phyloP scores from a whole-genome alignment of 2,113 vertebrate genomes.

The Rhinoptilus africanus region DNA sequence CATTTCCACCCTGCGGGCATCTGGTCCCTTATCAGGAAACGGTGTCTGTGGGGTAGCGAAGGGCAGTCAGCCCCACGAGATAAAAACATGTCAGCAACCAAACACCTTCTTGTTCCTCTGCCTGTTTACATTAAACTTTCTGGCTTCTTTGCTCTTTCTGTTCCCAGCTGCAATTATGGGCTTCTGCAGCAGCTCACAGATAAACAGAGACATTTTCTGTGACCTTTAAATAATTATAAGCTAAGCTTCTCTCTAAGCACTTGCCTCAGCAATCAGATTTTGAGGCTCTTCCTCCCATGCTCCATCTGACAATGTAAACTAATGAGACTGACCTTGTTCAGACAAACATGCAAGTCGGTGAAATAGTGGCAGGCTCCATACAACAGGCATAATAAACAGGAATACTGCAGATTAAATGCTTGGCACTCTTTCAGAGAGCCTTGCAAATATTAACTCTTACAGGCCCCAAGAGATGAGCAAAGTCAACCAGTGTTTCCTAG shows the following conservation, averaged over 20 bases:
- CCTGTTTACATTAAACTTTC: neutral
- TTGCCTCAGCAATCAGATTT: slow-evolving; percentile 34
- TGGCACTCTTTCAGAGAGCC: slow-evolving; percentile 37
- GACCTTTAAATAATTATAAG: slow-evolving; percentile 48
- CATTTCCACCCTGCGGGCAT: neutral
- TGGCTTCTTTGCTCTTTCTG: slow-evolving; percentile 14
- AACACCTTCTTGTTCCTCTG: slow-evolving; percentile 11
- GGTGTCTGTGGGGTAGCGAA: neutral
- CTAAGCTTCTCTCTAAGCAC: neutral
- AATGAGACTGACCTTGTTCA: slow-evolving; percentile 42
- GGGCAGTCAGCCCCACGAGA: neutral
- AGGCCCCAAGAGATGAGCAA: neutral
- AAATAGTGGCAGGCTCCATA: neutral
- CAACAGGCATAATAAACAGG: slow-evolving; percentile 42
- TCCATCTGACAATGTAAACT: slow-evolving; percentile 29
- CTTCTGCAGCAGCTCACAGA: slow-evolving; percentile 35
- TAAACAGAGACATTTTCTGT: slow-evolving; percentile 33
- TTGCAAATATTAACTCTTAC: slow-evolving; percentile 43
- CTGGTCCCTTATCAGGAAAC: neutral
- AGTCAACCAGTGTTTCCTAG: neutral
- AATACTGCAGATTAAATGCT: slow-evolving; percentile 52
- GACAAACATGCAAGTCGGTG: neutral
- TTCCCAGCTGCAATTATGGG: neutral
- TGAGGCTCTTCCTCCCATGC: neutral
- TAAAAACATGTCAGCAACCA: neutral